Percentiles rank a stretch among this genome's conserved stretches.
Evolutionary conservation across 1,140 invertebrate species (phyloP).

Genomic region (Solenopsis invicta): DNA sequence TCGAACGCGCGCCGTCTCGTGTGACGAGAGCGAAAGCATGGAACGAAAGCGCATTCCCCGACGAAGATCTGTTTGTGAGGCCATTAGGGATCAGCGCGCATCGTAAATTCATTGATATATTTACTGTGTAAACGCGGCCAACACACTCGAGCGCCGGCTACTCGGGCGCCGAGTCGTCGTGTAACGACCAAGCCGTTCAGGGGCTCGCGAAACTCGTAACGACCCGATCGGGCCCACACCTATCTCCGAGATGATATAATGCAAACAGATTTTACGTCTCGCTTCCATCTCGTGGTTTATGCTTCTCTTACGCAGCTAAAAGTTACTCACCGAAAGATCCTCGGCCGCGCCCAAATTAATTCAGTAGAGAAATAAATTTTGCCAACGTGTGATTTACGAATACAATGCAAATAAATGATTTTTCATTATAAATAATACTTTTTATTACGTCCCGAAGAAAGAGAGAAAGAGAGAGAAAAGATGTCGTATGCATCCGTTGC

Average conservation of each 20-base stretch:
- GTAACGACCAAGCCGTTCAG: constrained; percentile 26
- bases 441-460: neutral
- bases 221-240: constrained; percentile 45
- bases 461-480: neutral
- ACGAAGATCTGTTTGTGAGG: constrained; percentile 84
- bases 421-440: constrained; percentile 6
- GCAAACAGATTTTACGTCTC: constrained; percentile 60
- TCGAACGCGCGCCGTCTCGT: constrained; percentile 48
- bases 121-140: constrained; percentile 84
- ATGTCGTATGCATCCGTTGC: neutral
- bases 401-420: constrained; percentile 58
- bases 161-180: constrained; percentile 40
- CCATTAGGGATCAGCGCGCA: constrained; percentile 83
- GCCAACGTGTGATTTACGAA: constrained; percentile 50
- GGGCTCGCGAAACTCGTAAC: constrained; percentile 46
- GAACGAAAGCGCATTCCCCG: constrained; percentile 78
- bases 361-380: constrained; percentile 30
- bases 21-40: constrained; percentile 38
- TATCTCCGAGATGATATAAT: constrained; percentile 59
- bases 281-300: constrained; percentile 36
- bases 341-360: constrained; percentile 63
- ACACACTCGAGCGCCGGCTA: constrained; percentile 51
- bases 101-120: constrained; percentile 84
- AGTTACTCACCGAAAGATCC: neutral
- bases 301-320: constrained; percentile 44